Conservation (phyloP, 2,113 vertebrate genomes). For the Psephotus haematonotus region DNA sequence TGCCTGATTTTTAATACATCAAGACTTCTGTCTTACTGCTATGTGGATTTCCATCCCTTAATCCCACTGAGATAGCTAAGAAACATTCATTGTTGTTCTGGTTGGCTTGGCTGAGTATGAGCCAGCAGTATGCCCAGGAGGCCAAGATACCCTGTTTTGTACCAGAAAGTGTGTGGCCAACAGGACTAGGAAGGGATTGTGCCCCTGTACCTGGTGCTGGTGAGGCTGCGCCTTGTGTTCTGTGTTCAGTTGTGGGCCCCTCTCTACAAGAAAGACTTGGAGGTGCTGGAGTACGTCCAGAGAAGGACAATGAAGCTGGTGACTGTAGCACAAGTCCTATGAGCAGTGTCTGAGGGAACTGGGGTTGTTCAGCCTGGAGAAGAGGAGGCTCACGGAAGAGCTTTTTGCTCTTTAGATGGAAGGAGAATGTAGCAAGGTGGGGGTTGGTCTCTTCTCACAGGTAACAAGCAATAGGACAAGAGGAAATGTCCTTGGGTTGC, state of each 20-base stretch:
- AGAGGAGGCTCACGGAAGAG: background rate
- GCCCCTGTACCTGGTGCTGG: accelerated
- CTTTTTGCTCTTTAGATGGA: accelerated
- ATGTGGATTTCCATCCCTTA: background rate
- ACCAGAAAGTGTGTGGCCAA: background rate
- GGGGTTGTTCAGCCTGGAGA: background rate
- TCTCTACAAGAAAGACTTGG: background rate
- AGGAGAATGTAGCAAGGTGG: background rate
- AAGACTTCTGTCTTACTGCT: background rate
- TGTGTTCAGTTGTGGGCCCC: background rate
- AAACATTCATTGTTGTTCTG: background rate
- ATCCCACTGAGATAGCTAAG: background rate
- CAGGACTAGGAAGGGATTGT: background rate
- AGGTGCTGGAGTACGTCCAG: background rate
- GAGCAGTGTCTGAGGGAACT: background rate
- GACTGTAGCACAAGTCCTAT: background rate
- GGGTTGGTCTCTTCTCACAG: accelerated
- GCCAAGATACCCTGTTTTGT: background rate
- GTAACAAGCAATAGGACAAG: background rate
- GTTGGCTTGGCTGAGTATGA: background rate
- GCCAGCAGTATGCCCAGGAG: accelerated
- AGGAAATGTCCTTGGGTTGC: background rate
- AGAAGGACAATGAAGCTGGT: accelerated
- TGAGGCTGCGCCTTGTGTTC: accelerated
- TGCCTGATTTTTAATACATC: background rate